phyloP scores from a whole-genome alignment of 2,113 vertebrate genomes.

The Oryzias curvinotus region DNA sequence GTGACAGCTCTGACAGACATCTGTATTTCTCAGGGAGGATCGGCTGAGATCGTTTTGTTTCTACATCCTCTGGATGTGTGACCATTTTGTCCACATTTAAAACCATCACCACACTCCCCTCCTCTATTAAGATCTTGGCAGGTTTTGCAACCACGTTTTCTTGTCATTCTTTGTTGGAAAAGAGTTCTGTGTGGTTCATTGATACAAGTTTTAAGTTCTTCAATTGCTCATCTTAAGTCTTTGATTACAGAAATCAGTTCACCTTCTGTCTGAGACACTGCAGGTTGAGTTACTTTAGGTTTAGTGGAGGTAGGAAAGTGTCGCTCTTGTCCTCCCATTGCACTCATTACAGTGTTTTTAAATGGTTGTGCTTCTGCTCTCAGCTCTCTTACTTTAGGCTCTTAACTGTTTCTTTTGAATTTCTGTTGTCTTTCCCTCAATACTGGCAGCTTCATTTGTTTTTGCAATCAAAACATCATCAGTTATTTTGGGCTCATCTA shows the following conservation, averaged over 20 bases:
- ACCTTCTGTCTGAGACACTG: neutral
- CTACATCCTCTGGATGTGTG: too few species aligned
- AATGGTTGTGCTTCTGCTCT: constrained; percentile 11
- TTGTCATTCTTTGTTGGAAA: too few species aligned
- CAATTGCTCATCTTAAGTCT: constrained; percentile 21
- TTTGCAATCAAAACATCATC: constrained; percentile 25
- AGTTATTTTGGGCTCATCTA: constrained; percentile 28
- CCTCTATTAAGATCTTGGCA: too few species aligned
- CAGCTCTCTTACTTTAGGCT: constrained; percentile 14
- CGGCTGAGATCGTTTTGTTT: too few species aligned
- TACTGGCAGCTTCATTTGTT: constrained; percentile 33
- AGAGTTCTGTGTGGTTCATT: too few species aligned
- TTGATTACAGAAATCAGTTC: constrained; percentile 11
- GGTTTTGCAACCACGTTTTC: too few species aligned
- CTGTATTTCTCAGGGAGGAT: too few species aligned
- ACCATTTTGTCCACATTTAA: too few species aligned
- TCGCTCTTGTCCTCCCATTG: constrained; percentile 1
- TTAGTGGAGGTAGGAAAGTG: neutral
- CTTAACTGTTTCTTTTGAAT: constrained; percentile 11
- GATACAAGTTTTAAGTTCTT: neutral
- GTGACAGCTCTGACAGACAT: too few species aligned
- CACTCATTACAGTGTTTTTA: neutral
- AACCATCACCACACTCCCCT: too few species aligned
- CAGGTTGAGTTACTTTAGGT: neutral
- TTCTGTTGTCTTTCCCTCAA: constrained; percentile 42